Percentiles rank a stretch among this genome's conserved stretches.
phyloP scores from a whole-genome alignment of 2,797 vertebrate species.

The Lindbergichthys nudifrons region DNA sequence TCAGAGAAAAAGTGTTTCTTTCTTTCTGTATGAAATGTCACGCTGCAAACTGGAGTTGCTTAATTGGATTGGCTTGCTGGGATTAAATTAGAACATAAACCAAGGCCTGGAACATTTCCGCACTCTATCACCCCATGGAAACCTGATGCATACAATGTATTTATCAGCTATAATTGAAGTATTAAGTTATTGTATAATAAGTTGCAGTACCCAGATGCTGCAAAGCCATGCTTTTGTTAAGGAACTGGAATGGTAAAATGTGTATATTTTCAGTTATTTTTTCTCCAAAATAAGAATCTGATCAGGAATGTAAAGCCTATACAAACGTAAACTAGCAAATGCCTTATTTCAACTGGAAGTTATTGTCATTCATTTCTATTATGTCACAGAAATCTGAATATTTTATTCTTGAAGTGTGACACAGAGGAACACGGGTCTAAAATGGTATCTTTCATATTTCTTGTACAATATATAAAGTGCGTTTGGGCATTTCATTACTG shows the following conservation, averaged over 20 bases:
- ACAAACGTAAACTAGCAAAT: conserved; percentile 13
- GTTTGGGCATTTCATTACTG: conserved; percentile 22
- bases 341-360: conserved; percentile 28
- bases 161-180: conserved; percentile 4
- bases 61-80: conserved; percentile 8
- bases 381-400: neutral
- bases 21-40: conserved; percentile 16
- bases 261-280: conserved; percentile 11
- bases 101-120: neutral
- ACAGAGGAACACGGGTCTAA: conserved; percentile 11
- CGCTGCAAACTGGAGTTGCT: conserved; percentile 16
- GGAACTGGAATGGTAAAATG: conserved; percentile 45
- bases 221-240: conserved; percentile 15
- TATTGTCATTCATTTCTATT: conserved; percentile 28
- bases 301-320: conserved; percentile 23
- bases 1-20: conserved; percentile 4
- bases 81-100: conserved; percentile 6
- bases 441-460: conserved; percentile 2
- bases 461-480: conserved; percentile 9
- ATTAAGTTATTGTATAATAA: conserved; percentile 22
- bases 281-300: conserved; percentile 5
- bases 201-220: conserved; percentile 11
- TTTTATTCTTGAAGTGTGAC: conserved; percentile 17
- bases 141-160: conserved; percentile 20
- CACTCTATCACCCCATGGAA: conserved; percentile 37